phyloP scores from a whole-genome alignment of 2,797 vertebrate genomes.

The Chromis chromis region DNA sequence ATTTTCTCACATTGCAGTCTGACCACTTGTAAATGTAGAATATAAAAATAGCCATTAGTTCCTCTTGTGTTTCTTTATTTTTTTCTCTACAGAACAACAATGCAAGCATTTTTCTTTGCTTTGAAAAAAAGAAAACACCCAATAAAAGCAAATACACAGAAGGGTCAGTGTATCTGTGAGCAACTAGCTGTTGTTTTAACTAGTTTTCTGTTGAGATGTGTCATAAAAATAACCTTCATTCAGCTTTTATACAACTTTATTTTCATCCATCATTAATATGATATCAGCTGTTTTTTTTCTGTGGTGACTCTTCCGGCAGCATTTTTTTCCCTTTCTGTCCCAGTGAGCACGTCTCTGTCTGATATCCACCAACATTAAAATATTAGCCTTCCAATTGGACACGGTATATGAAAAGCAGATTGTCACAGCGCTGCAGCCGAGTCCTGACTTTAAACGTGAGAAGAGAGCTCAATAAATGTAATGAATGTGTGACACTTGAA shows the following conservation, averaged over 20 bases:
- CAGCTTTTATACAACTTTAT: not conserved
- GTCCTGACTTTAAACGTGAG: conserved; percentile 86
- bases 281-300: not conserved
- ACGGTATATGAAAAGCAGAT: conserved; percentile 86
- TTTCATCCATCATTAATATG: not conserved
- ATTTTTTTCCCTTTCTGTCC: conserved; percentile 5
- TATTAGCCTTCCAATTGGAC: conserved; percentile 90
- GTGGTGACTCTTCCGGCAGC: not conserved
- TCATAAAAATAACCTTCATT: conserved; percentile 1
- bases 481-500: conserved; percentile 88
- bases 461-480: conserved; percentile 88
- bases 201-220: not conserved
- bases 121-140: conserved; percentile 28
- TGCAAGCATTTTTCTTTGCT: conserved; percentile 14
- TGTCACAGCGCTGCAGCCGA: conserved; percentile 64
- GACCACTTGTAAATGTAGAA: conserved; percentile 60
- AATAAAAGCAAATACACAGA: conserved; percentile 39
- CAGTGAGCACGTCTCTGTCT: conserved; percentile 74
- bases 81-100: conserved; percentile 22
- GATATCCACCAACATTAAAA: conserved; percentile 88
- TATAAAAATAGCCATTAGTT: conserved; percentile 52
- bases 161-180: conserved; percentile 22
- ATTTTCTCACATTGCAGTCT: conserved; percentile 66
- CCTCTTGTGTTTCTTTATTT: conserved; percentile 52
- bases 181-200: conserved; percentile 19